phyloP scores from a whole-genome alignment of 1,140 invertebrate species.

The Drosophila erecta region DNA sequence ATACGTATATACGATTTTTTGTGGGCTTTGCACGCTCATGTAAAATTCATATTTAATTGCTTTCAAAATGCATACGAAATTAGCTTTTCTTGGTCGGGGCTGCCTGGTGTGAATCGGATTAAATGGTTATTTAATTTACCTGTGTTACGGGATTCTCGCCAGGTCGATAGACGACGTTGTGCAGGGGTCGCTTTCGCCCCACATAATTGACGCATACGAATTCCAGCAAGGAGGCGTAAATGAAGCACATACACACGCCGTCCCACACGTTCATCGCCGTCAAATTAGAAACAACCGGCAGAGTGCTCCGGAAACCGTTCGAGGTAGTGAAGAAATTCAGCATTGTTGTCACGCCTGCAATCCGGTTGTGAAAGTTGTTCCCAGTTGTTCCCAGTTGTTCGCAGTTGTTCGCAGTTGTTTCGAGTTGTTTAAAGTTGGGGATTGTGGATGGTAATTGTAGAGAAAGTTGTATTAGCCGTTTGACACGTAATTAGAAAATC shows the following conservation, averaged over 20 bases:
- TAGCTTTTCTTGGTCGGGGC: constrained; percentile 27
- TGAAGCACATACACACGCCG: constrained; percentile 98
- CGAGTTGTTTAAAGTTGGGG: constrained; percentile 15
- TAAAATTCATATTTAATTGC: constrained; percentile 69
- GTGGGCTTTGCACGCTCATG: constrained; percentile 52
- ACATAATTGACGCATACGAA: constrained; percentile 98
- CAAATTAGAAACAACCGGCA: constrained; percentile 96
- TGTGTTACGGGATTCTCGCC: constrained; percentile 95
- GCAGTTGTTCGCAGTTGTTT: constrained; percentile 4
- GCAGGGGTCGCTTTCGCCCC: constrained; percentile 93
- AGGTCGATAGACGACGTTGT: constrained; percentile 94
- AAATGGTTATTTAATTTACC: constrained; percentile 86
- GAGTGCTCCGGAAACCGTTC: constrained; percentile 93
- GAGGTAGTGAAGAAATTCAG: constrained; percentile 98
- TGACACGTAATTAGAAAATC: constrained; percentile 43
- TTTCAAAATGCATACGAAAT: constrained; percentile 64
- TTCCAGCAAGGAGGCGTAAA: constrained; percentile 96
- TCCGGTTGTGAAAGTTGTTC: not conserved
- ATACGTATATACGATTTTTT: not conserved
- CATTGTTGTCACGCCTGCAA: constrained; percentile 96
- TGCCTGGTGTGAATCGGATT: constrained; percentile 34
- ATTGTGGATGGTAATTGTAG: constrained; percentile 25
- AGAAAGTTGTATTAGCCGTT: constrained; percentile 59
- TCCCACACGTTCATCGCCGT: constrained; percentile 99
- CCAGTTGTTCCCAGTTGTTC: not conserved